Evolutionary conservation across 2,888 invertebrate species (phyloP), one percentile per base, ranked within the genome.

Genomic region (Ophion ventricosus): DNA sequence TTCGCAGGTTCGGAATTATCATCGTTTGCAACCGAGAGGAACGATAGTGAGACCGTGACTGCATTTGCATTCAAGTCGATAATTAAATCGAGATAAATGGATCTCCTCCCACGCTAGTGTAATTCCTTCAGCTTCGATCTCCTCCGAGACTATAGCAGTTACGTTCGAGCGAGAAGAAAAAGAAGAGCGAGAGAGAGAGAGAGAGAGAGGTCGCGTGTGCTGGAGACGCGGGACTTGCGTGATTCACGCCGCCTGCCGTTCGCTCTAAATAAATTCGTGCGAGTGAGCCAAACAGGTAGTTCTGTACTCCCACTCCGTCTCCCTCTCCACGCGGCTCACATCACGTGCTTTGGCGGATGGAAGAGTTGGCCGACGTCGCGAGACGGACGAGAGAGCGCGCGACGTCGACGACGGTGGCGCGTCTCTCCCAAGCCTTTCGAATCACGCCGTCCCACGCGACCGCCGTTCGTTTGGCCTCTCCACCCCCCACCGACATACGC

Each of bases 251-350:
- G 87, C 86, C 79, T 84, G 87, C 84, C 74, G 87, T 61, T 69
- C 87, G 87, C 86, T 90, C 88, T 88, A 89, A 89, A 90, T 89
- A 88, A 90, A 89, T 90, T 88, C 86, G 86, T 87, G 87, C 88
- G 88, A 88, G 83, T 80, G 84, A 85, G 88, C 88, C 87, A 89
- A 90, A 88, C 88, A 90, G 90, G 90, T 89, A 90, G 89, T 89
- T 81, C 74, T 75, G 63, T 73, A 86, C 81, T 82, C 72, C 84
- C 91, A 91, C 91, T 90, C 91, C 90, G 91, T 90, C 91, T 91
- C 92, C 75, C 72, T 66, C 76, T 76, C 85, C 91, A 91, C 90
- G 89, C 92, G 88, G 91, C 93, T 94, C n/a, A 93, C 94, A 92
- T 93, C 94, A 94, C 93, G 93, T 94, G 93, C 73, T 74, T 35